Base-by-base conservation (phyloP, 2,888 invertebrate species). In the Trichogramma evanescens region DNA sequence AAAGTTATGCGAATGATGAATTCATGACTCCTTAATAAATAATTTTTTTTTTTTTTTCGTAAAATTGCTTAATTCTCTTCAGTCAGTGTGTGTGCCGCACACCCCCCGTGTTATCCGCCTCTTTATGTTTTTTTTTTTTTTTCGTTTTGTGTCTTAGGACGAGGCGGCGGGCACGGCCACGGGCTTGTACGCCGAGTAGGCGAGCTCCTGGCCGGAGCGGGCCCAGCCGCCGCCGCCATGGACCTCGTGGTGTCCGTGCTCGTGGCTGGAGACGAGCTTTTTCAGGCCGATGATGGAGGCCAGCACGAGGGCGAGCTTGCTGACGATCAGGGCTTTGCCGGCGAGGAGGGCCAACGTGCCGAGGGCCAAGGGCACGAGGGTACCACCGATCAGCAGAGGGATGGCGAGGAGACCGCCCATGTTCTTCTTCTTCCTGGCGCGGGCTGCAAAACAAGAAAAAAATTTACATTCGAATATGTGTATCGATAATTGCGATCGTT, bases 231-330 rank as follows among this genome's bases (percentile, higher is more conserved):
- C 84, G 51, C 79, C 79, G 6, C 85, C 84, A 62, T 78, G 77
- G 0, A 89, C 89, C 40, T 88, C 79, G 62, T 88, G 86, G 69
- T 81, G 80, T 7, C 83, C 83, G 6, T 79, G 76, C 5, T 84
- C 83, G 43, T 83, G 83, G 3, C 87, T 83, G 38, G 88, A 86
- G 51, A 91, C 80, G 42, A 93, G 83, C 71, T 92, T 92, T 82
- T 91, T 92, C 76, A 93, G 80, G 4, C 91, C 92, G 67, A 92
- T 89, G 69, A 92, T 91, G 67, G 88, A 89, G 62, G 92, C 91
- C 54, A 92, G 79, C 0, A 91, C 90, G 57, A 92, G 78, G 0
- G 92, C 92, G 67, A 92, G 78, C 74, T 92, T 92, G 66, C 91
- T 90, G 53, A 92, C 89, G 68, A 92, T 91, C 65, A 92, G 78